These are phyloP conservation scores for Halcyon leucocephala DNA, from an alignment of 2,797 vertebrate genomes.

Conservation along the genomic window DNA sequence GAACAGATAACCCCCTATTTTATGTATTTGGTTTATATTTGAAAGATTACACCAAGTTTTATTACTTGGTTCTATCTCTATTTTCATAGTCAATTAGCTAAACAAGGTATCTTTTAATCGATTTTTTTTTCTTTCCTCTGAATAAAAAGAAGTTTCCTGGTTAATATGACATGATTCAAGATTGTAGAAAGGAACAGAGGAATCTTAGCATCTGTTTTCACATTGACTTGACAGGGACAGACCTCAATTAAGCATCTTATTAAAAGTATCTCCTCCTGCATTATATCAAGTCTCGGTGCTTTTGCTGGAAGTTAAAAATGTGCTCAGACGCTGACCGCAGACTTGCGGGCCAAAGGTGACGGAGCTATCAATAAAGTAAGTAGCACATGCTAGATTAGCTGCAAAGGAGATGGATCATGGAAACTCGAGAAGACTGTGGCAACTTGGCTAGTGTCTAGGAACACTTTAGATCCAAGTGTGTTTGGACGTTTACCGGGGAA, in stretches of 20 bases:
- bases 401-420: constrained; percentile 18
- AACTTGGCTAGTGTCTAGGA: constrained; percentile 54
- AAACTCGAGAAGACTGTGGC: constrained; percentile 16
- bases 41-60: background rate
- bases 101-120: background rate
- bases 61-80: background rate
- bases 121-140: background rate
- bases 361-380: constrained; percentile 6
- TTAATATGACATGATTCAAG: background rate
- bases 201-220: constrained; percentile 6
- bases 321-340: background rate
- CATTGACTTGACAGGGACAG: background rate
- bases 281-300: background rate
- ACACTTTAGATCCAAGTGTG: constrained; percentile 38
- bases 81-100: background rate
- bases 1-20: background rate
- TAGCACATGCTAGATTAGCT: background rate
- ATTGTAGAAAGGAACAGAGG: background rate
- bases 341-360: background rate
- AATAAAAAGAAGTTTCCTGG: background rate
- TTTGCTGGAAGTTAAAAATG: background rate
- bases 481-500: background rate
- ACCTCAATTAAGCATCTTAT: background rate
- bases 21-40: background rate
- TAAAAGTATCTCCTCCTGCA: background rate